Base-by-base conservation (phyloP, 2,888 invertebrate species). In the Nezara viridula region DNA sequence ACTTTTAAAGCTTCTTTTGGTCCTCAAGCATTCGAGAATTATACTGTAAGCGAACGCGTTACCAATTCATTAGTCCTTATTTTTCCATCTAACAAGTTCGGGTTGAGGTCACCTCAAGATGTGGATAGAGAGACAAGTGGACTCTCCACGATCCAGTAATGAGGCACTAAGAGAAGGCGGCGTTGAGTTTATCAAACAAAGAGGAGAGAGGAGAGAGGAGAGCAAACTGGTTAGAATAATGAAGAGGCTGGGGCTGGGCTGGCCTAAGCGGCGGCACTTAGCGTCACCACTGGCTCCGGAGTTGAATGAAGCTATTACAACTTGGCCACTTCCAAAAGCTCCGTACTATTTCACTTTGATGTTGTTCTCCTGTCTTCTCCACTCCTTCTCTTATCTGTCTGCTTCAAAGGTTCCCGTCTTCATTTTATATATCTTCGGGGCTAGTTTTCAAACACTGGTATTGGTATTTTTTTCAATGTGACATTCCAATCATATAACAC, bases 241-340 rank as follows among this genome's bases (percentile, higher is more conserved):
- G 81, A 81, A 81, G 44, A 81, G 81, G n/a, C 81, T 16, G 27
- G 37, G 2, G 24, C 2, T 44, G 32, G 66, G 66, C 19, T 7
- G 66, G 21, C 6, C 66, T 73, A 73, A 73, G 66, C 66, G 81
- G 44, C n/a, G 81, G n/a, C 81, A 81, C 81, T 81, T 81, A 81
- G 44, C 81, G 81, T 81, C 81, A 81, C 81, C 81, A 12, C 44
- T 47, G 44, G 16, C 44, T 81, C 81, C 5, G 19, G 44, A 81
- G 81, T 81, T 81, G 81, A 81, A 81, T 81, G 81, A 81, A 81
- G 81, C 81, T 47, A 81, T 81, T 81, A 81, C 81, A 81, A 81
- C 44, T 73, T 73, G 37, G 66, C 66, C 66, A 73, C 66, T 81
- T 81, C 81, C 81, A 40, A 81, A 81, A 81, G 81, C 81, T 24